phyloP scores from a whole-genome alignment of 2,888 invertebrate genomes.

The Spilarctia lutea region DNA sequence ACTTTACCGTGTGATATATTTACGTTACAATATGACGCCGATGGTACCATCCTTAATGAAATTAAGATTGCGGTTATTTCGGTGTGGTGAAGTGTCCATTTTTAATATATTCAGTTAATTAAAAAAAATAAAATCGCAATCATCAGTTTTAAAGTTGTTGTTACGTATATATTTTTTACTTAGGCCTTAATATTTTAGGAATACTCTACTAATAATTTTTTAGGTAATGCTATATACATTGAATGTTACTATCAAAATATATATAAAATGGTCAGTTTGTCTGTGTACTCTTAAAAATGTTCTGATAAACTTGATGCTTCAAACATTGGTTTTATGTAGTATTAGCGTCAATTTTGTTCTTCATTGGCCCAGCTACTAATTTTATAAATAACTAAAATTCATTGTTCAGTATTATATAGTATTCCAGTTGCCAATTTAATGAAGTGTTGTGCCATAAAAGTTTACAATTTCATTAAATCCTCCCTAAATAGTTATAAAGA shows the following conservation, averaged over 20 bases:
- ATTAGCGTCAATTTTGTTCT: not conserved
- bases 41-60: not conserved
- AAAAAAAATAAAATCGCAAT: too few species aligned
- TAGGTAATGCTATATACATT: not conserved
- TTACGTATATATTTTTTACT: not conserved
- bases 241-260: not conserved
- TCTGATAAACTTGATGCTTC: too few species aligned
- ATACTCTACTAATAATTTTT: not conserved
- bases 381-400: not conserved
- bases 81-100: not conserved
- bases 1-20: not conserved
- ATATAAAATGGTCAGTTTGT: not conserved
- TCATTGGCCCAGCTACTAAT: not conserved
- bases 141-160: not conserved
- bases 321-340: not conserved
- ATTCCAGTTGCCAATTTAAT: constrained; percentile 62
- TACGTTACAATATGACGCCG: not conserved
- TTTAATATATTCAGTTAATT: not conserved
- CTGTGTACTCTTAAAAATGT: too few species aligned
- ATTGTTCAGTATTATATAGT: not conserved
- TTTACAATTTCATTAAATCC: constrained; percentile 81
- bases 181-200: not conserved
- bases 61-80: not conserved
- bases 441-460: constrained; percentile 71
- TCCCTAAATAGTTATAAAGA: constrained; percentile 83